These are phyloP conservation scores for Bellardia bayeri DNA, from an alignment of 2,888 invertebrate genomes.

Conservation along the genomic window DNA sequence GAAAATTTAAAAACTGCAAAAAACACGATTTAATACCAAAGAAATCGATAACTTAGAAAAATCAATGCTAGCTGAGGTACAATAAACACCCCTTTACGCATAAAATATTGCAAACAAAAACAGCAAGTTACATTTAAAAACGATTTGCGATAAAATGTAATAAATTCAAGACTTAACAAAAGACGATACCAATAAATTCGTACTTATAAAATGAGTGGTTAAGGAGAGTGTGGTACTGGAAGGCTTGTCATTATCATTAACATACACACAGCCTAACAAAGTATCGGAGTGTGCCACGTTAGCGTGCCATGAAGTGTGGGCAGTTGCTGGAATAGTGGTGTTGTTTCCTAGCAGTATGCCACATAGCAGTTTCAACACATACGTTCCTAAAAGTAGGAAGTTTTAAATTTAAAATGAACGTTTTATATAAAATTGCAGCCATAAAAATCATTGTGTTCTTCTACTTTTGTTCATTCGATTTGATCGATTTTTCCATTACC, in stretches of 20 bases:
- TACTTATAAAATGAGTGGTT: not conserved
- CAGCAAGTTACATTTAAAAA: conserved; percentile 22
- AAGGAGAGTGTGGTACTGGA: not conserved
- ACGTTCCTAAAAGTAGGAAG: conserved; percentile 8
- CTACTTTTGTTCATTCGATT: conserved; percentile 50
- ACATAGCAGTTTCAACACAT: not conserved
- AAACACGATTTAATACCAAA: not conserved
- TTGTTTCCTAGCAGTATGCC: not conserved
- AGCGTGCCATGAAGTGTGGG: conserved; percentile 55
- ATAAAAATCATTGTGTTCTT: conserved; percentile 63
- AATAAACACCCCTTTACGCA: conserved; percentile 47
- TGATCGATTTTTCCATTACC: conserved; percentile 67
- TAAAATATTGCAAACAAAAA: conserved; percentile 24
- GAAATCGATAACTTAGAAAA: conserved; percentile 2
- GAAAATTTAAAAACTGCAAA: not conserved
- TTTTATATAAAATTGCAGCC: conserved; percentile 61
- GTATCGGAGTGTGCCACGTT: not conserved
- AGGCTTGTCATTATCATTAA: conserved; percentile 47
- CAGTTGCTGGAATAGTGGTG: conserved; percentile 28
- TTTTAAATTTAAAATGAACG: conserved; percentile 55
- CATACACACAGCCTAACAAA: conserved; percentile 1
- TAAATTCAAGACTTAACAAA: conserved; percentile 42
- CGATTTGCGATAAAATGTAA: conserved; percentile 26
- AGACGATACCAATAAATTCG: conserved; percentile 54
- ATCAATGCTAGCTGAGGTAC: conserved; percentile 1